Evolutionary conservation across 2,888 invertebrate genomes (phyloP).

Genomic region (Heliconius hortense): DNA sequence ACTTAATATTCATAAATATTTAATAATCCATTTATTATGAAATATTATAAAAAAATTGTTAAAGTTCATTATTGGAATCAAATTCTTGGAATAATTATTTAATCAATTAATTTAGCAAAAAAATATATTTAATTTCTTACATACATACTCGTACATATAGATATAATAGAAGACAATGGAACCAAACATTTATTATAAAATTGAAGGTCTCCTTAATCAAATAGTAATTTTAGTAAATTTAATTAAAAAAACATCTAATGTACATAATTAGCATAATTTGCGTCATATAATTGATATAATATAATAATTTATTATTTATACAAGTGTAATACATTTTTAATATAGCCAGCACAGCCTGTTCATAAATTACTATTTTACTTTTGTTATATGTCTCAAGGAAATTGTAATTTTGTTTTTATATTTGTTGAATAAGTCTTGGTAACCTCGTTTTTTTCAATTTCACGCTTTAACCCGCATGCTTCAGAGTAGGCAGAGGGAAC

Average conservation of each 20-base stretch:
- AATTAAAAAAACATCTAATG: slow-evolving; percentile 3
- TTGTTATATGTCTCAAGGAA: not conserved
- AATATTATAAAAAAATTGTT: not conserved
- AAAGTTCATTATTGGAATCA: not conserved
- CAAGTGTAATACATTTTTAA: slow-evolving; percentile 1
- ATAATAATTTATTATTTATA: slow-evolving; percentile 7
- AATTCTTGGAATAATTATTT: not conserved
- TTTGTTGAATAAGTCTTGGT: not conserved
- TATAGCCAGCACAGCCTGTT: slow-evolving; percentile 16
- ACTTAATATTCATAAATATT: not conserved
- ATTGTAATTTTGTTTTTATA: not conserved
- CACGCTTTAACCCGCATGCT: not conserved
- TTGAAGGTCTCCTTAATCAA: not conserved
- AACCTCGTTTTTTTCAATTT: not conserved
- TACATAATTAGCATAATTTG: not conserved
- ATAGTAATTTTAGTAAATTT: not conserved
- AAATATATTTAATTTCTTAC: not conserved
- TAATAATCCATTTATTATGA: not conserved
- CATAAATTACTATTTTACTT: not conserved
- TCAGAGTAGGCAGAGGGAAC: not conserved
- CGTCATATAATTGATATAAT: not conserved
- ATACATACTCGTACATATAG: not conserved
- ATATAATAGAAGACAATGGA: not conserved
- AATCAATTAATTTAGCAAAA: not conserved
- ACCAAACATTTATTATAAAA: not conserved